These are phyloP conservation scores for Andrena dorsata DNA, from an alignment of 2,888 invertebrate genomes.

Conservation along the genomic window DNA sequence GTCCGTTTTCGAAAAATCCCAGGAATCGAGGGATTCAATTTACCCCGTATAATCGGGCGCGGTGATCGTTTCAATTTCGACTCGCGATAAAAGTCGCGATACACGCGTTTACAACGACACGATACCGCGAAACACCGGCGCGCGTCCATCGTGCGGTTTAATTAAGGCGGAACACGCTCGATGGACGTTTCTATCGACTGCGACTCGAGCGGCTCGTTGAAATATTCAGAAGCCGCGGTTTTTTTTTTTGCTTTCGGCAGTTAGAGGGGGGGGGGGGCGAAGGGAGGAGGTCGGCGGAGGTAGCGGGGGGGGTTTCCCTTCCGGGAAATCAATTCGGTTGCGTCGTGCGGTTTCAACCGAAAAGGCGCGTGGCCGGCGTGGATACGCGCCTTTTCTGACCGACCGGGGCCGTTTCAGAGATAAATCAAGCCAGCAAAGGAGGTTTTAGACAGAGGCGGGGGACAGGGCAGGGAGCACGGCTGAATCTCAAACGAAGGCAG, in stretches of 20 bases:
- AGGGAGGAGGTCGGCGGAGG: conserved; percentile 7
- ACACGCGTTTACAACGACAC: conserved; percentile 55
- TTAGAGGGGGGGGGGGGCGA: too few species aligned
- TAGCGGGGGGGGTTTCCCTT: conserved; percentile 3
- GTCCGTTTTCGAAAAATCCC: conserved; percentile 63
- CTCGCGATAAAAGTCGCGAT: conserved; percentile 61
- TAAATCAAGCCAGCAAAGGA: neutral
- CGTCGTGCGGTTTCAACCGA: neutral
- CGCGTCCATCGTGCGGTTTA: conserved; percentile 45
- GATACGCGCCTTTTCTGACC: neutral
- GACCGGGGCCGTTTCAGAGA: neutral
- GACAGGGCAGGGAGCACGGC: too few species aligned
- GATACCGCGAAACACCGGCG: conserved; percentile 37
- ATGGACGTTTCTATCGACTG: conserved; percentile 53
- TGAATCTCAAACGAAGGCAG: neutral
- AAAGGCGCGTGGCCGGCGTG: too few species aligned
- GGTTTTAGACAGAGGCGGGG: too few species aligned
- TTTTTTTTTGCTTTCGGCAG: conserved; percentile 4
- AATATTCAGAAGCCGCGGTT: conserved; percentile 40
- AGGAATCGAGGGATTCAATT: conserved; percentile 65
- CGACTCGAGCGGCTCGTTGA: conserved; percentile 31
- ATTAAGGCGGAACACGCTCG: conserved; percentile 55
- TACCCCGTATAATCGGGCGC: conserved; percentile 61
- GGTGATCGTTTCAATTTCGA: conserved; percentile 57
- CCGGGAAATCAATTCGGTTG: conserved; percentile 31